Evolutionary conservation across 2,113 vertebrate species (phyloP).

Genomic region (Calidris pygmaea): DNA sequence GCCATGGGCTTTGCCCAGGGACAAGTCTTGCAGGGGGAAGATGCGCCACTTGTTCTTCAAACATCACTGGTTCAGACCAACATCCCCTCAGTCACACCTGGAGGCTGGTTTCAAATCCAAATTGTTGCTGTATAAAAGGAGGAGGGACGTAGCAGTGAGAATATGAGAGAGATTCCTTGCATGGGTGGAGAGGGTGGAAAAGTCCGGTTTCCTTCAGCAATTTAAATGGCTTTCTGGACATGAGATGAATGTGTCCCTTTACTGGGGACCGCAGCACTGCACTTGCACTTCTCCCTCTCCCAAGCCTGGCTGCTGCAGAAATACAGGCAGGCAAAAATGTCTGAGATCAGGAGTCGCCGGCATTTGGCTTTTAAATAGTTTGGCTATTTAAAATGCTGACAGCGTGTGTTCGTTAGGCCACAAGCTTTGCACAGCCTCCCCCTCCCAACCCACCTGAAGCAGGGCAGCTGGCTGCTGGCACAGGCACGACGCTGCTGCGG

Average conservation of each 20-base stretch:
- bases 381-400: not conserved
- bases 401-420: not conserved
- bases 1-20: not conserved
- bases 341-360: not conserved
- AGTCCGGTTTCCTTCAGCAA: not conserved
- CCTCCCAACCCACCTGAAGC: not conserved
- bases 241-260: not conserved
- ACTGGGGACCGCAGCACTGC: rapidly evolving
- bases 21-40: not conserved
- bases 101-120: not conserved
- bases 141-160: not conserved
- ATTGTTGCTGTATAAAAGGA: not conserved
- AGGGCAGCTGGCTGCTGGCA: not conserved
- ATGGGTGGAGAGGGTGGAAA: not conserved
- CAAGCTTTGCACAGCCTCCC: not conserved
- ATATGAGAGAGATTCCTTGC: not conserved
- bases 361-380: not conserved
- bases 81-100: not conserved
- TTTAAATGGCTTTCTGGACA: not conserved
- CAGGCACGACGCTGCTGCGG: rapidly evolving
- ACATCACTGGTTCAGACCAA: not conserved
- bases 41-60: not conserved
- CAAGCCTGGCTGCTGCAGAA: not conserved
- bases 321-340: not conserved
- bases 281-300: not conserved